Conservation (phyloP, 2,888 invertebrate species). For the Pseudococcus longispinus region DNA sequence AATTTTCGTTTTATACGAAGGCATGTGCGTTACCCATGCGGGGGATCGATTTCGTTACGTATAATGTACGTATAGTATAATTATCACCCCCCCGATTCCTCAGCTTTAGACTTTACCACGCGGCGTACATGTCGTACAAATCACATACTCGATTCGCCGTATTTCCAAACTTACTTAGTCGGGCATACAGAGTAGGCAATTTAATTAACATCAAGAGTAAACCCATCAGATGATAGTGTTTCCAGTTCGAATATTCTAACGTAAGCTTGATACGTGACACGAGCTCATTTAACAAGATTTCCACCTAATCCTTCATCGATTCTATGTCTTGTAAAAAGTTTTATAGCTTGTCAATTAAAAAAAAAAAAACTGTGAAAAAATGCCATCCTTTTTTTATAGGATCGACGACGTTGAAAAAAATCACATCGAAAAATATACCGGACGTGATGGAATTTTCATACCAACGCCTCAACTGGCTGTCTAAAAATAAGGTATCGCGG, state of each 20-base stretch:
- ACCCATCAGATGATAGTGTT: slow-evolving; percentile 3
- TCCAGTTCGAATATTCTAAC: background rate
- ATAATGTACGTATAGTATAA: background rate
- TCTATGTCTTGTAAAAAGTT: background rate
- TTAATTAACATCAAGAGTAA: slow-evolving; percentile 23
- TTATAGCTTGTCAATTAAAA: background rate
- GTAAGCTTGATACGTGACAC: background rate
- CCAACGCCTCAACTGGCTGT: background rate
- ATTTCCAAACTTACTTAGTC: background rate
- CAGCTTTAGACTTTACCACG: background rate
- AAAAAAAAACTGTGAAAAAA: background rate
- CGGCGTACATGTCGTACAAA: background rate
- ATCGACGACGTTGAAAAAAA: background rate
- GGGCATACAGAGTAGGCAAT: background rate
- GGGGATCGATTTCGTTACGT: background rate
- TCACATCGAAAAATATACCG: background rate
- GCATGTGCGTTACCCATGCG: background rate
- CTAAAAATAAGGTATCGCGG: background rate
- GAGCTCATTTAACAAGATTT: background rate
- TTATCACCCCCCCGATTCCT: background rate
- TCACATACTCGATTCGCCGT: slow-evolving; percentile 16
- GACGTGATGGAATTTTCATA: background rate
- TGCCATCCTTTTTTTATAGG: background rate
- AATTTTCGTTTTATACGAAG: background rate
- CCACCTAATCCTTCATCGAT: background rate